Percentiles rank a stretch among this genome's conserved stretches.
Conservation (phyloP, 2,797 vertebrate genomes). For the Hemibagrus guttatus region DNA sequence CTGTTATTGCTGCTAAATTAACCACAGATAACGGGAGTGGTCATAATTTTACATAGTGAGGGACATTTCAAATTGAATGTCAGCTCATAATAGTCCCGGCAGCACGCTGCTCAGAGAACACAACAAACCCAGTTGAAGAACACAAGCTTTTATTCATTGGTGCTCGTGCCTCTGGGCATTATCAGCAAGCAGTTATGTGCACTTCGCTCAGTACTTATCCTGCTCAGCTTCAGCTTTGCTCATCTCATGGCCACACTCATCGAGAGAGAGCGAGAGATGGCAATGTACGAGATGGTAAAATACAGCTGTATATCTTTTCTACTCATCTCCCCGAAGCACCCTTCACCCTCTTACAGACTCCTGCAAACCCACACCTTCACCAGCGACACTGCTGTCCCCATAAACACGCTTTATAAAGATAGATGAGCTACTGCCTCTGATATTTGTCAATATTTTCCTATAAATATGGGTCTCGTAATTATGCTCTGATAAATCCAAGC, state of each 20-base stretch:
- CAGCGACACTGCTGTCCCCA: slow-evolving; percentile 28
- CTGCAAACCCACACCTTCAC: neutral
- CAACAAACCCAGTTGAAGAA: neutral
- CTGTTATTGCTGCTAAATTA: neutral
- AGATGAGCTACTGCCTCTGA: neutral
- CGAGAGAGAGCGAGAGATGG: slow-evolving; percentile 1
- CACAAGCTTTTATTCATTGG: neutral
- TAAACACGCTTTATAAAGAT: slow-evolving; percentile 40
- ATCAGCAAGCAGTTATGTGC: neutral
- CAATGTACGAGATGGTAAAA: neutral
- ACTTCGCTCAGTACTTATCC: neutral
- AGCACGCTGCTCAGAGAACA: neutral
- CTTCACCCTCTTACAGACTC: neutral
- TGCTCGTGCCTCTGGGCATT: neutral
- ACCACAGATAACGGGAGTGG: neutral
- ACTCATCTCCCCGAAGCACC: neutral
- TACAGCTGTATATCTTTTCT: neutral
- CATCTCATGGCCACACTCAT: neutral
- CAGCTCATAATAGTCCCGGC: neutral
- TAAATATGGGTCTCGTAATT: slow-evolving; percentile 27
- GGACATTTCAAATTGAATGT: neutral
- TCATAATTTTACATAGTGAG: neutral
- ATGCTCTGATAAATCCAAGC: neutral
- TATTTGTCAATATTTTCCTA: slow-evolving; percentile 35
- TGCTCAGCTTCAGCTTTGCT: neutral